Base-by-base conservation (phyloP, 1,140 invertebrate species). In the Heliconius melpomene region DNA sequence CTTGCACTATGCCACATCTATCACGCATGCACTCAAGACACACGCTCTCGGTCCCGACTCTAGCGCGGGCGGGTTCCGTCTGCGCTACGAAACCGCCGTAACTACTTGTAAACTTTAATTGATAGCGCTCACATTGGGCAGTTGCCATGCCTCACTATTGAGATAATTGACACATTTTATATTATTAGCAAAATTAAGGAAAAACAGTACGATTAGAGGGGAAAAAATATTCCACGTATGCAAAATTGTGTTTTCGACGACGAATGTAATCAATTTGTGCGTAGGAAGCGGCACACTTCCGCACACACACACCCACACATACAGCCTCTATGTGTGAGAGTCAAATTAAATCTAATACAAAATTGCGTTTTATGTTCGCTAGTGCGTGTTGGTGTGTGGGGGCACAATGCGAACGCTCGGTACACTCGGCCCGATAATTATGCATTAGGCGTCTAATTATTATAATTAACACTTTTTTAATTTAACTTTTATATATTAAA, bases 331-430 rank as follows among this genome's bases (percentile, higher is more conserved):
- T 84, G 86, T 88, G 87, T 85, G 88, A 85, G 88, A 86, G 82
- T 86, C 93, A 94, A 94, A 94, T 94, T 94, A 94, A 94, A 94
- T 94, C 93, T 94, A 94, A 94, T 93, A 94, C 93, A 92, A 93
- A 94, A 93, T 94, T 93, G 91, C 93, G 93, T 93, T 94, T 94
- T 94, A 93, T 93, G 90, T 92, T 93, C 88, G 89, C 88, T 91
- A 91, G 90, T 90, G 87, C 86, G 89, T 88, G 87, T 87, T 83
- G 85, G 91, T 91, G 93, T 92, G 90, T 88, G 85, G 88, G 87
- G 77, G 87, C 85, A 92, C 91, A 91, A 91, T 93, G 86, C 87
- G 88, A 93, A 85, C 91, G 86, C 86, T 79, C 72, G 73, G 93
- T 94, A 94, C 93, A 93, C 84, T 93, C 89, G 81, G 57, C 26